These are phyloP conservation scores for Colaptes auratus DNA, from an alignment of 2,113 vertebrate species.

Conservation along the genomic window DNA sequence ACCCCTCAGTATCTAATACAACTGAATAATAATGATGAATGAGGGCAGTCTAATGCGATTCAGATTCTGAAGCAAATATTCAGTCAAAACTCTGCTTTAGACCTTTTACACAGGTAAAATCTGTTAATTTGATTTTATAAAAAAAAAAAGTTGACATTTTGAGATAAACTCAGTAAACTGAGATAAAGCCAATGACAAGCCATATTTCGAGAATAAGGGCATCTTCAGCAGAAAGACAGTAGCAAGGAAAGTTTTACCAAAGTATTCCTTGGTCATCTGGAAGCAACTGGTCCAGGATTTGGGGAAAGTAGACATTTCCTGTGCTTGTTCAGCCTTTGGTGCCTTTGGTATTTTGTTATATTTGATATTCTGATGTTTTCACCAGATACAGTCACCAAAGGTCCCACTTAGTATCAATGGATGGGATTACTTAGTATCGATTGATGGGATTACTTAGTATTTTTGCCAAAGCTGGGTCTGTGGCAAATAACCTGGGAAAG, in stretches of 20 bases:
- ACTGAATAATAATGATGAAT: background rate
- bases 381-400: background rate
- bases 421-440: background rate
- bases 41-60: background rate
- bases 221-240: background rate
- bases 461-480: background rate
- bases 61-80: background rate
- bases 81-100: background rate
- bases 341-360: background rate
- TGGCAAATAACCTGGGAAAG: background rate
- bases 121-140: background rate
- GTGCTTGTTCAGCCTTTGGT: background rate
- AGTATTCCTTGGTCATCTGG: background rate
- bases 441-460: background rate
- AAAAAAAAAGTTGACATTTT: background rate
- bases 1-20: background rate
- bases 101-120: background rate
- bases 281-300: background rate
- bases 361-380: background rate
- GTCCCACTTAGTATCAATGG: background rate
- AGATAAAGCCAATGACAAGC: background rate
- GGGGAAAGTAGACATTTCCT: background rate
- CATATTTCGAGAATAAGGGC: background rate
- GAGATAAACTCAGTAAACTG: background rate
- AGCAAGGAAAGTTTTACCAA: background rate